A percentile compares a stretch with the other conserved stretches of the same genome.
These are phyloP conservation scores for Scytalopus superciliaris DNA, from an alignment of 2,113 vertebrate genomes.

Conservation along the genomic window DNA sequence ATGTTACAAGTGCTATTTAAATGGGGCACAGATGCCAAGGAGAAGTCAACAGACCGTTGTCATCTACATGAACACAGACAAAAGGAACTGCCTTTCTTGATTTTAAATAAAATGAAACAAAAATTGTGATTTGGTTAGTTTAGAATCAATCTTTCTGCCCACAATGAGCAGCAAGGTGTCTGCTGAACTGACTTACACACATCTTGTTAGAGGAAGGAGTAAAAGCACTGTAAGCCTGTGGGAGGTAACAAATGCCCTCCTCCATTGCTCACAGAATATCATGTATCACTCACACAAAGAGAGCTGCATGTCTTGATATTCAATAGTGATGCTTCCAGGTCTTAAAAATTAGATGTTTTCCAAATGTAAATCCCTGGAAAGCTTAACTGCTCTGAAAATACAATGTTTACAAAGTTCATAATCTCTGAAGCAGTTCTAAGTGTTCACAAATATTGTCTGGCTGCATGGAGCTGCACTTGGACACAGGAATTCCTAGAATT, in stretches of 20 bases:
- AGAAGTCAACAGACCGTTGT: not conserved
- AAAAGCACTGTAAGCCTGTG: not conserved
- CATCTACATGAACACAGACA: not conserved
- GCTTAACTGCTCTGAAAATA: not conserved
- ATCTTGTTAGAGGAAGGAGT: not conserved
- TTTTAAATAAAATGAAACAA: not conserved
- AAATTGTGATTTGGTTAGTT: not conserved
- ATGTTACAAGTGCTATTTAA: not conserved
- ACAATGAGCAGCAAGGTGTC: not conserved
- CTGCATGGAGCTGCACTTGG: not conserved
- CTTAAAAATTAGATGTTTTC: not conserved
- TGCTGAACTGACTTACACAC: not conserved
- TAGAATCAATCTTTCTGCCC: not conserved
- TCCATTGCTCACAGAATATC: not conserved
- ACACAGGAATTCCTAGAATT: not conserved
- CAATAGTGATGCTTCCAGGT: not conserved
- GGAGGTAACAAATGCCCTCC: not conserved
- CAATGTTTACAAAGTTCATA: not conserved
- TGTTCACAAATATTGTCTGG: not conserved
- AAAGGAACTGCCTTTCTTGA: not conserved
- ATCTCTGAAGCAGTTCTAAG: not conserved
- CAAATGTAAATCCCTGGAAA: not conserved
- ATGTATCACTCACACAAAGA: fast-evolving
- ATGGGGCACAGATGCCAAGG: not conserved
- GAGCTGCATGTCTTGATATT: not conserved